Evolutionary conservation across 2,888 invertebrate genomes (phyloP).

Genomic region (Pimpla rufipes): DNA sequence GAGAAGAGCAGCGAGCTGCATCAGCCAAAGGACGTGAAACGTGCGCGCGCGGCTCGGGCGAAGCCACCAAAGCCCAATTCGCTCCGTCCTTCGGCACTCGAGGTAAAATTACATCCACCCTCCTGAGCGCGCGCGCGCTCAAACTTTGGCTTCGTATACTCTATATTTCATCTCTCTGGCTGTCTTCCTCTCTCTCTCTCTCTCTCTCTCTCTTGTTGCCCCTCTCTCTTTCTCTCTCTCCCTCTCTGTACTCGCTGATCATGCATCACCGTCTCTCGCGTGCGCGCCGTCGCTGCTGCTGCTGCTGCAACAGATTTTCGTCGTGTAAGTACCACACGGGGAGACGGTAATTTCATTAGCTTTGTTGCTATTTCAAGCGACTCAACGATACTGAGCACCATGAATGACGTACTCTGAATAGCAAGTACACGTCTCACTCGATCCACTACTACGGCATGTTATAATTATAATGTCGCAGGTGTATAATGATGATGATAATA

Average conservation of each 20-base stretch:
- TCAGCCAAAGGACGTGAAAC: slow-evolving; percentile 45
- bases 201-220: neutral
- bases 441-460: too few species aligned
- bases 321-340: slow-evolving; percentile 44
- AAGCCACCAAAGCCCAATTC: slow-evolving; percentile 68
- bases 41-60: slow-evolving; percentile 52
- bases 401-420: neutral
- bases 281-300: slow-evolving; percentile 18
- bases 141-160: slow-evolving; percentile 48
- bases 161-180: neutral
- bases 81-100: slow-evolving; percentile 67
- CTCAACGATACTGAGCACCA: slow-evolving; percentile 30
- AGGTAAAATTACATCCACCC: slow-evolving; percentile 71
- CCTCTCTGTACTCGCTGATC: slow-evolving; percentile 13
- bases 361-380: slow-evolving; percentile 62
- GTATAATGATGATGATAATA: too few species aligned
- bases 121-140: slow-evolving; percentile 40
- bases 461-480: too few species aligned
- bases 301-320: slow-evolving; percentile 54
- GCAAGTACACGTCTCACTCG: too few species aligned
- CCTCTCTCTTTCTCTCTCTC: neutral
- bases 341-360: slow-evolving; percentile 70
- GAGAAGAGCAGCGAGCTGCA: slow-evolving; percentile 40
- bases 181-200: neutral
- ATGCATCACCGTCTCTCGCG: slow-evolving; percentile 1